Conservation (phyloP, 2,113 vertebrate species). For the Stegastes partitus region DNA sequence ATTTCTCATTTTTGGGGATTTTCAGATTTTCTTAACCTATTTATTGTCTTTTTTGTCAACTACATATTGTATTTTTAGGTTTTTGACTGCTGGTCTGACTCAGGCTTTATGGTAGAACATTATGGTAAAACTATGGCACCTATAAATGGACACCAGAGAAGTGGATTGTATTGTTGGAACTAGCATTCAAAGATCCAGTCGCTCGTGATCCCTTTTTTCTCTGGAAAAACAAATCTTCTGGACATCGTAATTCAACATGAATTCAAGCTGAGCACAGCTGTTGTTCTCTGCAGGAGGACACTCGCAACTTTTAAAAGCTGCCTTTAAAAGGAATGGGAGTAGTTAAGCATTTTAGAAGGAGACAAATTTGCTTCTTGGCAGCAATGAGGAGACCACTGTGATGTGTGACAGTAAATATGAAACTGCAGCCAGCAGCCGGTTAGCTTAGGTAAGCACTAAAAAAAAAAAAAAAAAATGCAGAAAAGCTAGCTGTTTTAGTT, state of each 20-base stretch:
- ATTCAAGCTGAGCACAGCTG: slow-evolving; percentile 27
- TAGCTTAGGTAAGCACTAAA: neutral
- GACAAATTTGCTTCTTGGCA: neutral
- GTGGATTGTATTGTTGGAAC: neutral
- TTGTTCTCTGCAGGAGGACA: slow-evolving; percentile 13
- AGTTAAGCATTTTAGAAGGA: neutral
- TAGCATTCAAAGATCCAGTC: neutral
- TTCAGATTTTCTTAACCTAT: no score
- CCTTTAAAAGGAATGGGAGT: neutral
- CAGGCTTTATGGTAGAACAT: neutral
- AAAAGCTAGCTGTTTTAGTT: no score
- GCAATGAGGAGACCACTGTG: neutral
- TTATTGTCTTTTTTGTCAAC: no score
- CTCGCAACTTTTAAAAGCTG: neutral
- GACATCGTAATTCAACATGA: neutral
- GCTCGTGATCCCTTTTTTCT: neutral
- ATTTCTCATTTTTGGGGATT: no score
- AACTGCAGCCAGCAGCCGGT: neutral
- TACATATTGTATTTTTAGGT: no score
- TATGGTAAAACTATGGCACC: slow-evolving; percentile 10
- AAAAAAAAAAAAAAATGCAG: no score
- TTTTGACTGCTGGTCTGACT: no score
- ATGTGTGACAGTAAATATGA: neutral
- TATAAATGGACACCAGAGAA: neutral
- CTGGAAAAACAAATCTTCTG: slow-evolving; percentile 6